Base-by-base conservation (phyloP, 2,113 vertebrate genomes). In the Corythornis cristatus region DNA sequence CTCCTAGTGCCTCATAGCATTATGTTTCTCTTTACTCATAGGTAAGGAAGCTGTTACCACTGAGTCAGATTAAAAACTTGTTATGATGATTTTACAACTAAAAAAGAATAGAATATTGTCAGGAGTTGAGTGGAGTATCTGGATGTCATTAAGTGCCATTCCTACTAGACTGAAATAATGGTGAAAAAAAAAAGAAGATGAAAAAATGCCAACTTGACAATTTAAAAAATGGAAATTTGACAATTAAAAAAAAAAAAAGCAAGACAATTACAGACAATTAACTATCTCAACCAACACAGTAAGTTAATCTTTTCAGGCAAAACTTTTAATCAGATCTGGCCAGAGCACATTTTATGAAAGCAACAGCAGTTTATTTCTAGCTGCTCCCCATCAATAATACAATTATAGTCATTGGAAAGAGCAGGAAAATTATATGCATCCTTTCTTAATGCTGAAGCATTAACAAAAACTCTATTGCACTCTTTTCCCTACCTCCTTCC, bases 401-500 rank as follows among this genome's bases (percentile, higher is more conserved):
- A 70, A 56, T 45, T 31, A 60, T 9, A 71, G 18, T 45, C 3
- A 87, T 61, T n/a, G 35, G 60, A 72, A 89, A 68, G 25, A 81
- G 42, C 19, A 85, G 33, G 12, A 58, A n/a, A 88, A 75, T 53
- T 62, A n/a, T 12, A 37, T 16, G 67, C 78, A n/a, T 53, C 3
- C 11, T 60, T 76, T 54, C 18, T 65, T 51, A 82, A 73, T 2
- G 2, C 8, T 54, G 43, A 70, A 82, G 62, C 17, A 35, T 19
- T 57, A 85, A 66, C 25, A 87, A 76, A 88, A 89, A 11, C 33
- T 86, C 46, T 54, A 0, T 42, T 45, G 7, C 14, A 46, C 4
- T 60, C 10, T 79, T 91, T 54, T 58, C 37, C 97, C 88, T 97
- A 98, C 98, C 98, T 61, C 92, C 94, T 67, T 28, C 5, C 21